A percentile compares a stretch with the other conserved stretches of the same genome.
These are phyloP conservation scores for Buceros bicornis DNA, from an alignment of 2,797 vertebrate genomes.

Conservation along the genomic window DNA sequence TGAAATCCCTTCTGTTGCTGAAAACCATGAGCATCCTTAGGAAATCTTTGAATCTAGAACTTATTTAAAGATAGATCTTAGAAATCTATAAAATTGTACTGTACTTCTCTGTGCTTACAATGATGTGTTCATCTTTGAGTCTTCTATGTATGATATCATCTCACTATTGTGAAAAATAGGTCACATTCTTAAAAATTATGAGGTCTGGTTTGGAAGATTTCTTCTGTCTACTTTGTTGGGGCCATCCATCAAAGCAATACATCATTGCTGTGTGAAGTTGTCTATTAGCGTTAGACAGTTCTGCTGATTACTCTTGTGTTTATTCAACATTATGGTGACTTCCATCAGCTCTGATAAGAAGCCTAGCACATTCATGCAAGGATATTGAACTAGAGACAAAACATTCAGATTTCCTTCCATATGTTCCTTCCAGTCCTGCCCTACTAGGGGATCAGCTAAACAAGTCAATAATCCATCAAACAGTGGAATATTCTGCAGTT, in stretches of 20 bases:
- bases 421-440: background rate
- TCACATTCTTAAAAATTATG: background rate
- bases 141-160: background rate
- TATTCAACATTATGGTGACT: background rate
- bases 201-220: background rate
- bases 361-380: background rate
- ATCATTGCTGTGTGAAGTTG: background rate
- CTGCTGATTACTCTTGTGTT: background rate
- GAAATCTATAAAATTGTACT: background rate
- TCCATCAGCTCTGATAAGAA: background rate
- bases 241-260: background rate
- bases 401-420: background rate
- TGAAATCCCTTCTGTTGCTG: background rate
- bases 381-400: background rate
- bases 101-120: background rate
- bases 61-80: background rate
- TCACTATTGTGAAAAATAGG: background rate
- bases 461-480: constrained; percentile 8
- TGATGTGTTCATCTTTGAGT: background rate
- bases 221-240: background rate
- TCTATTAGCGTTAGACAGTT: background rate
- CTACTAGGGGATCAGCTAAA: background rate
- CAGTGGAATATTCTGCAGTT: background rate
- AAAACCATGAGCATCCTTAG: background rate
- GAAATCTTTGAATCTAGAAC: background rate